Percentiles rank a stretch among this genome's conserved stretches.
Conservation (phyloP, 2,113 vertebrate genomes). For the Steatornis caripensis region DNA sequence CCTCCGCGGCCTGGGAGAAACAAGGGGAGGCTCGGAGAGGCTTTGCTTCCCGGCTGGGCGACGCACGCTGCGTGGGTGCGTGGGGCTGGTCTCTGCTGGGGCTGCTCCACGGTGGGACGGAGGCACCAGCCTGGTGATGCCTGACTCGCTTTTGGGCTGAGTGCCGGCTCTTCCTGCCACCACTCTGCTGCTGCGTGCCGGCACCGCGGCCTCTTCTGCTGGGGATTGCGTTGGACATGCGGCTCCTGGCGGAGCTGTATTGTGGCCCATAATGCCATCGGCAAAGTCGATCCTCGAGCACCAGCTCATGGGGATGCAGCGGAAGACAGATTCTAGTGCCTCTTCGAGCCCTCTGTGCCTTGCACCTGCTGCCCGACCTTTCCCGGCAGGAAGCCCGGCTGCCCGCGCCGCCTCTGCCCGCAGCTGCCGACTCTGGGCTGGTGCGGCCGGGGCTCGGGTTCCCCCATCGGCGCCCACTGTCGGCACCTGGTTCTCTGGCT, state of each 20-base stretch:
- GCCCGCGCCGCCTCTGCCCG: background rate
- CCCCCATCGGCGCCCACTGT: fast-evolving
- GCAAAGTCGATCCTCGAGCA: background rate
- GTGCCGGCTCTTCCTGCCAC: background rate
- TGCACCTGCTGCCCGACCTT: background rate
- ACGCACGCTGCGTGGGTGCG: fast-evolving
- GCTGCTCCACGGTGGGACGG: background rate
- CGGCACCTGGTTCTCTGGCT: fast-evolving
- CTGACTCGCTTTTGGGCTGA: too few relatives aligned
- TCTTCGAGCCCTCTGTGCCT: background rate
- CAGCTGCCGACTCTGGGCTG: background rate
- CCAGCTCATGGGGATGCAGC: fast-evolving
- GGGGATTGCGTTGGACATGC: background rate
- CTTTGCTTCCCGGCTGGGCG: too few relatives aligned
- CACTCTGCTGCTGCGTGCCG: background rate
- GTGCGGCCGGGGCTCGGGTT: background rate
- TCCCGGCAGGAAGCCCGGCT: background rate
- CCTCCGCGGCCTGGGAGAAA: too few relatives aligned
- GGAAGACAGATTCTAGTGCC: background rate
- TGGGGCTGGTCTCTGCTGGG: background rate
- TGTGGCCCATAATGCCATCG: too few relatives aligned
- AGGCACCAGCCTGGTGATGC: background rate
- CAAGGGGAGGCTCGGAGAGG: too few relatives aligned
- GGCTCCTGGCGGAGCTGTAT: background rate
- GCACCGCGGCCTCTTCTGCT: background rate